A percentile compares a stretch with the other conserved stretches of the same genome.
phyloP scores from a whole-genome alignment of 2,113 vertebrate genomes.

The Apodemus sylvaticus region DNA sequence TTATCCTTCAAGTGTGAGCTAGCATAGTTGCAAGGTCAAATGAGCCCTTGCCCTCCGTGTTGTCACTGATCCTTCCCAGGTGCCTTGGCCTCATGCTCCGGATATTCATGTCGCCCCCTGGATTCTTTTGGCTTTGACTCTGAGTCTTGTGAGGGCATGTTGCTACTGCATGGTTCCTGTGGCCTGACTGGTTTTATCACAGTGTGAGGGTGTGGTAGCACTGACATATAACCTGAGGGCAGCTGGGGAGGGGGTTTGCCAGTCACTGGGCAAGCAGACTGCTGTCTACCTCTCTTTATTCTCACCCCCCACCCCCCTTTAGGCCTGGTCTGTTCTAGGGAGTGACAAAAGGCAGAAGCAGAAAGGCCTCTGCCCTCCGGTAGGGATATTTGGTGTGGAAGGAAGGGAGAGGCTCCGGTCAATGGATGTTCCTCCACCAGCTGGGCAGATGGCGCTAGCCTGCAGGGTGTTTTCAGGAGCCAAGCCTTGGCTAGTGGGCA shows the following conservation, averaged over 20 bases:
- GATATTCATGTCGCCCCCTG: neutral
- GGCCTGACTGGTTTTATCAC: neutral
- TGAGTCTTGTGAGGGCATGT: constrained; percentile 68
- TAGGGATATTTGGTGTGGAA: neutral
- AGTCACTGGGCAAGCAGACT: neutral
- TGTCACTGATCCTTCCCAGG: neutral
- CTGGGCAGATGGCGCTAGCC: neutral
- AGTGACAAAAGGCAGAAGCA: neutral
- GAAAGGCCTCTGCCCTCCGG: neutral
- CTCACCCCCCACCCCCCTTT: constrained; percentile 8
- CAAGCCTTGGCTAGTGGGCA: neutral
- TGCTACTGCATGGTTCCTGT: rapidly evolving
- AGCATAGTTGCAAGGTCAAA: neutral
- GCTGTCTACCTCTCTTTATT: neutral
- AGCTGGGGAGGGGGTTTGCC: constrained; percentile 34
- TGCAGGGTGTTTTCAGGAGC: neutral
- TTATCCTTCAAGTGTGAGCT: neutral
- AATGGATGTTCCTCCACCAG: neutral
- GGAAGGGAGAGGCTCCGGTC: neutral
- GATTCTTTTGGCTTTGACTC: constrained; percentile 35
- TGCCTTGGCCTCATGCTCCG: neutral
- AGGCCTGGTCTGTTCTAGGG: neutral
- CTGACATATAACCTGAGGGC: neutral
- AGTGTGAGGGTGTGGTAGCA: constrained; percentile 16
- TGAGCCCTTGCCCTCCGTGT: rapidly evolving